Percentiles rank a stretch among this genome's conserved stretches.
These are phyloP conservation scores for Catonia carolina DNA, from an alignment of 2,888 invertebrate genomes.

Conservation along the genomic window DNA sequence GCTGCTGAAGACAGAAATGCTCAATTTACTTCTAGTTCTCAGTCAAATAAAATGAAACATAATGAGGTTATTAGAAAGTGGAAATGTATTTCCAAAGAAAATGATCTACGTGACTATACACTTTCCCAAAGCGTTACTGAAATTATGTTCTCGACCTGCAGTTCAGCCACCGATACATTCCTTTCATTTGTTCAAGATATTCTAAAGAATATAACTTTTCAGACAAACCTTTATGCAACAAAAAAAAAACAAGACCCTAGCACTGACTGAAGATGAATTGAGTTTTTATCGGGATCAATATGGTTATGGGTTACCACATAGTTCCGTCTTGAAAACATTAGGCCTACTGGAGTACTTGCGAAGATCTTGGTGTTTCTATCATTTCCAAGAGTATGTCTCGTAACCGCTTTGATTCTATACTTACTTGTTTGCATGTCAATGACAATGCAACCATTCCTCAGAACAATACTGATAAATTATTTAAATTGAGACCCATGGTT, in stretches of 20 bases:
- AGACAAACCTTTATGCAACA: neutral
- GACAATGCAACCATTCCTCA: neutral
- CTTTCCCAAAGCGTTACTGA: neutral
- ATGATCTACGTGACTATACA: neutral
- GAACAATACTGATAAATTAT: neutral
- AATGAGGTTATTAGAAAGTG: neutral
- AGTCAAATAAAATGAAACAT: neutral
- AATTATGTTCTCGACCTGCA: neutral
- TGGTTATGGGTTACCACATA: neutral
- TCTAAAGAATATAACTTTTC: neutral
- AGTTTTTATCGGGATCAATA: neutral
- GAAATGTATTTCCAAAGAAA: neutral
- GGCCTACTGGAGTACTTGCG: neutral
- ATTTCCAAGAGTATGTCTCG: neutral
- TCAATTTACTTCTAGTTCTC: neutral
- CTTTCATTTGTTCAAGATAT: neutral
- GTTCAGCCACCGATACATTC: neutral
- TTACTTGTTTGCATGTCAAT: neutral
- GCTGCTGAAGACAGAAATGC: neutral
- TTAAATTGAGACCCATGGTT: neutral
- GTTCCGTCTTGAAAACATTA: neutral
- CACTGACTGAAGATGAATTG: neutral
- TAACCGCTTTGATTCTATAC: neutral
- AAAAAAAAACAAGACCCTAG: neutral
- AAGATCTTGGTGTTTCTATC: neutral